Conservation (phyloP, 2,888 invertebrate genomes). For the Ecliptopera silaceata region DNA sequence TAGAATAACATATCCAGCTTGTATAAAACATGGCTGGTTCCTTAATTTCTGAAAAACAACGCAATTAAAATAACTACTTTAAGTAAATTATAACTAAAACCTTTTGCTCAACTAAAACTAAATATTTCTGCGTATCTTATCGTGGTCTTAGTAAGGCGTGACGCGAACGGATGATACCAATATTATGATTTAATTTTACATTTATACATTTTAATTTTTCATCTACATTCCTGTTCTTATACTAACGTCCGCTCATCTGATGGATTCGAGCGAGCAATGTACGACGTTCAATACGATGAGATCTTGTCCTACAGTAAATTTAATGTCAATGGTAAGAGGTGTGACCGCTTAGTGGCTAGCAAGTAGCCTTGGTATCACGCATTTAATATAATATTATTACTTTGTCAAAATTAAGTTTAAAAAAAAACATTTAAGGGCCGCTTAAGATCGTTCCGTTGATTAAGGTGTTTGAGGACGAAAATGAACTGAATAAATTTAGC, state of each 20-base stretch:
- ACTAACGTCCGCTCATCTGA: constrained; percentile 14
- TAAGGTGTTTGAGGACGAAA: too few species aligned
- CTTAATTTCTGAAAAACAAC: too few species aligned
- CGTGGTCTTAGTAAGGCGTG: constrained; percentile 55
- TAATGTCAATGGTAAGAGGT: constrained; percentile 37
- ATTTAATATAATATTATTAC: constrained; percentile 57
- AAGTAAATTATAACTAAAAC: neutral
- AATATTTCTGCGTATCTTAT: constrained; percentile 57
- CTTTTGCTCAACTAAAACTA: constrained; percentile 45
- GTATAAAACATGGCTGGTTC: too few species aligned
- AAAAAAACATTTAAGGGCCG: too few species aligned
- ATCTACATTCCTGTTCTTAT: constrained; percentile 46
- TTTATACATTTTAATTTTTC: constrained; percentile 34
- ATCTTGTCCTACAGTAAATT: constrained; percentile 33
- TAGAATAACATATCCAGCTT: too few species aligned
- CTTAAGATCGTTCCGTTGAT: too few species aligned
- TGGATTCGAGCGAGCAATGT: constrained; percentile 36
- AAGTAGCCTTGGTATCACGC: constrained; percentile 61
- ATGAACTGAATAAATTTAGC: too few species aligned
- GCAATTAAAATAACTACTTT: neutral
- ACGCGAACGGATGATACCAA: constrained; percentile 49
- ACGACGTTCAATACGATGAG: constrained; percentile 21
- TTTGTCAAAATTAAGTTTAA: constrained; percentile 33
- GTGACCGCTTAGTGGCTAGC: constrained; percentile 51
- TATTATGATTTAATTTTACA: constrained; percentile 53